phyloP scores from a whole-genome alignment of 2,113 vertebrate species.

The Halichoeres trimaculatus region DNA sequence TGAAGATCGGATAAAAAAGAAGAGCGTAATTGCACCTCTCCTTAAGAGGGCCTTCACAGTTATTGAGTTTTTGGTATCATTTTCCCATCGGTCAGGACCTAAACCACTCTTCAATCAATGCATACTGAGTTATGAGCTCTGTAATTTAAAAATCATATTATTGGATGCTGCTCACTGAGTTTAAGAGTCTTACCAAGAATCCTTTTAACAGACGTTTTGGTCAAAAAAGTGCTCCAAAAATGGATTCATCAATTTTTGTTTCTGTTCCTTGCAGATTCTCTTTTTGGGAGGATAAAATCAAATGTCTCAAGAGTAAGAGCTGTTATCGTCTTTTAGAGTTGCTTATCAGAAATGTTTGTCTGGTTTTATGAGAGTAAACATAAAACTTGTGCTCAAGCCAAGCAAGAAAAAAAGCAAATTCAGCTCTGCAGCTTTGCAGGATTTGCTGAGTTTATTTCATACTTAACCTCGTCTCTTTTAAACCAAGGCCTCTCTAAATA shows the following conservation, averaged over 20 bases:
- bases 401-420: conserved; percentile 3
- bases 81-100: conserved; percentile 46
- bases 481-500: not conserved
- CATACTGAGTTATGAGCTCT: conserved; percentile 47
- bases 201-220: conserved; percentile 11
- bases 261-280: not conserved
- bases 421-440: not conserved
- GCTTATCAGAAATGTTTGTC: too few species aligned
- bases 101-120: conserved; percentile 63
- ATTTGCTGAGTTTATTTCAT: conserved; percentile 31
- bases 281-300: too few species aligned
- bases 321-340: not conserved
- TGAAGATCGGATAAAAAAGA: conserved; percentile 45
- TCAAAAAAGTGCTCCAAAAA: conserved; percentile 32
- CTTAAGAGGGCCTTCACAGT: conserved; percentile 8
- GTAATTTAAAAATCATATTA: conserved; percentile 63
- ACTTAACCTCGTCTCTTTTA: not conserved
- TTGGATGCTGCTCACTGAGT: conserved; percentile 35
- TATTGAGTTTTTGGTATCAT: conserved; percentile 67
- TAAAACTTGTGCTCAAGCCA: not conserved
- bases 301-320: not conserved
- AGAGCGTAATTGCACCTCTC: conserved; percentile 64
- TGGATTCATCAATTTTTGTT: not conserved
- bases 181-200: conserved; percentile 35
- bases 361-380: too few species aligned